A percentile compares a stretch with the other conserved stretches of the same genome.
Conservation (phyloP, 2,888 invertebrate species). For the Ypsolopha sequella region DNA sequence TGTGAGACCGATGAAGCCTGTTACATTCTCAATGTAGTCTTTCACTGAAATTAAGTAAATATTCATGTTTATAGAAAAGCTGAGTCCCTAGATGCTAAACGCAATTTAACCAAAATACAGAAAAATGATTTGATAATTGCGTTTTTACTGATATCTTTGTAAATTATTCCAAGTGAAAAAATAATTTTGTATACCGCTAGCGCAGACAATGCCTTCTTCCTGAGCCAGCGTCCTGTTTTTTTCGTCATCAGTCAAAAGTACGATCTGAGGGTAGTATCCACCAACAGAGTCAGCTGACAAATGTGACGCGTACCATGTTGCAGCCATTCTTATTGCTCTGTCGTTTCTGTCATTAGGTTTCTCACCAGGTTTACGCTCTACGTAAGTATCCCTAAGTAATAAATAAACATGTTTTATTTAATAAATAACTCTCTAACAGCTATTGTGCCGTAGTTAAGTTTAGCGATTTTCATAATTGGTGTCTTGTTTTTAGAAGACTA, state of each 20-base stretch:
- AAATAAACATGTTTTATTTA: too few relatives aligned
- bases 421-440: too few relatives aligned
- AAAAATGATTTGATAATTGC: too few relatives aligned
- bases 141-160: too few relatives aligned
- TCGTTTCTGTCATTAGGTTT: slow-evolving; percentile 92
- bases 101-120: too few relatives aligned
- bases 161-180: not conserved
- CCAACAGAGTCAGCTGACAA: slow-evolving; percentile 46
- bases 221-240: slow-evolving; percentile 80
- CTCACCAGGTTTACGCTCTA: slow-evolving; percentile 85
- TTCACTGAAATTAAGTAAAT: slow-evolving; percentile 56
- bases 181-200: slow-evolving; percentile 67
- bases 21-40: slow-evolving; percentile 83
- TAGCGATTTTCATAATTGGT: too few relatives aligned
- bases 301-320: slow-evolving; percentile 88
- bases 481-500: too few relatives aligned
- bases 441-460: too few relatives aligned
- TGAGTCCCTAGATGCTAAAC: too few relatives aligned
- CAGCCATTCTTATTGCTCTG: slow-evolving; percentile 85
- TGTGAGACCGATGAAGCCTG: slow-evolving; percentile 74
- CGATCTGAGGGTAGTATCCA: slow-evolving; percentile 65
- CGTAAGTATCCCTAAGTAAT: slow-evolving; percentile 86
- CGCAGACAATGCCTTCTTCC: slow-evolving; percentile 77
- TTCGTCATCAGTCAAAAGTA: slow-evolving; percentile 88
- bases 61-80: slow-evolving; percentile 3